Conservation (phyloP, 2,888 invertebrate genomes). For the Aphidius colemani region DNA sequence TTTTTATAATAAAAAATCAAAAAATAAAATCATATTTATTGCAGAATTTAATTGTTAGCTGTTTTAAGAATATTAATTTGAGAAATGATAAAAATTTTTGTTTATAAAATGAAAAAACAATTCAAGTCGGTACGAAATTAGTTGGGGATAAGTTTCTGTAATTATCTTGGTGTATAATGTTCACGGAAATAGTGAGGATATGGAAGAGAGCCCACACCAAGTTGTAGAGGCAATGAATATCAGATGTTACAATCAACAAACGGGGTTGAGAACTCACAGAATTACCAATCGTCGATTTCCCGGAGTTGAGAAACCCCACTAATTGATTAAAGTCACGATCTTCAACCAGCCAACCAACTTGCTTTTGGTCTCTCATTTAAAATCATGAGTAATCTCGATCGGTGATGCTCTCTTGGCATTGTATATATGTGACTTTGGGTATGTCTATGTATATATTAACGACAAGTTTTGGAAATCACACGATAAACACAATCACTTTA, state of each 20-base stretch:
- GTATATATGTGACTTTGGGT: too few species aligned
- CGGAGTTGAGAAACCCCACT: constrained; percentile 57
- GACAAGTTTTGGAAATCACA: too few species aligned
- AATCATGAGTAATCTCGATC: constrained; percentile 25
- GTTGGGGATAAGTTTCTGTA: constrained; percentile 13
- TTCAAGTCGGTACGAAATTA: too few species aligned
- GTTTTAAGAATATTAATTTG: too few species aligned
- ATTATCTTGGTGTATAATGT: constrained; percentile 15
- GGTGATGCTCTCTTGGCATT: constrained; percentile 1
- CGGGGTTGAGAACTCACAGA: constrained; percentile 32
- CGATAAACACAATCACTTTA: too few species aligned
- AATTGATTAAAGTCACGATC: constrained; percentile 60
- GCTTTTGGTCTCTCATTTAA: constrained; percentile 1
- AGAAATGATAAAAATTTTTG: too few species aligned
- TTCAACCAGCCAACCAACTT: constrained; percentile 28
- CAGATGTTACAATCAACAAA: constrained; percentile 24
- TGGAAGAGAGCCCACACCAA: constrained; percentile 18
- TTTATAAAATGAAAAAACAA: too few species aligned
- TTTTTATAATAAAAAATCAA: too few species aligned
- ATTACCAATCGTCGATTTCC: constrained; percentile 56
- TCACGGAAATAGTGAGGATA: constrained; percentile 9
- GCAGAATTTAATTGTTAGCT: too few species aligned
- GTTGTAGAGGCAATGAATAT: constrained; percentile 10
- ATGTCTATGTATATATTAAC: neutral
- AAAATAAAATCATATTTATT: too few species aligned